Evolutionary conservation across 2,797 vertebrate genomes (phyloP).

Genomic region (Leuciscus waleckii): DNA sequence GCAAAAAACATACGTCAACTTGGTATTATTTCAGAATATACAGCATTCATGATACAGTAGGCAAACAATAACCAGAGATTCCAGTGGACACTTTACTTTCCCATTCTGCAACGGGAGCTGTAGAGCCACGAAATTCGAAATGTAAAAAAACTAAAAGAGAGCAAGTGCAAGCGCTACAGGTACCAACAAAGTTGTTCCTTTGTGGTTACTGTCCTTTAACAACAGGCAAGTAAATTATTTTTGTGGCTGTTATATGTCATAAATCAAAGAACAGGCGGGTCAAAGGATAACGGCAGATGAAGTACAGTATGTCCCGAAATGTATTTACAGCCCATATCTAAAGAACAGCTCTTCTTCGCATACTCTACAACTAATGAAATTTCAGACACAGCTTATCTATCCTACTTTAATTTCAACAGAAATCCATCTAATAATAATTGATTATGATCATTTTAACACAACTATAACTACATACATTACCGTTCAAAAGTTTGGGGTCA

Average conservation of each 20-base stretch:
- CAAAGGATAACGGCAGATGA: not conserved
- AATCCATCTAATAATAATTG: not conserved
- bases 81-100: not conserved
- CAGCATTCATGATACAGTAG: not conserved
- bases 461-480: not conserved
- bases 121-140: not conserved
- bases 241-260: not conserved
- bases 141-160: not conserved
- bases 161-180: not conserved
- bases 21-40: not conserved
- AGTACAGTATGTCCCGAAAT: not conserved
- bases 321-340: not conserved
- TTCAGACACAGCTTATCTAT: not conserved
- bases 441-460: not conserved
- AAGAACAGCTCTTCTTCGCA: not conserved
- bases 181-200: not conserved
- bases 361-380: not conserved
- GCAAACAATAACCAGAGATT: not conserved
- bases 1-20: not conserved
- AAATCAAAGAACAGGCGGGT: not conserved
- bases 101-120: not conserved
- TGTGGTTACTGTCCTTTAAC: not conserved
- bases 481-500: not conserved
- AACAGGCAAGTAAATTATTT: constrained; percentile 4
- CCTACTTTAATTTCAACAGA: not conserved